A percentile compares a stretch with the other conserved stretches of the same genome.
phyloP scores from a whole-genome alignment of 2,113 vertebrate genomes.

The Cyphomyrus discorhynchus region DNA sequence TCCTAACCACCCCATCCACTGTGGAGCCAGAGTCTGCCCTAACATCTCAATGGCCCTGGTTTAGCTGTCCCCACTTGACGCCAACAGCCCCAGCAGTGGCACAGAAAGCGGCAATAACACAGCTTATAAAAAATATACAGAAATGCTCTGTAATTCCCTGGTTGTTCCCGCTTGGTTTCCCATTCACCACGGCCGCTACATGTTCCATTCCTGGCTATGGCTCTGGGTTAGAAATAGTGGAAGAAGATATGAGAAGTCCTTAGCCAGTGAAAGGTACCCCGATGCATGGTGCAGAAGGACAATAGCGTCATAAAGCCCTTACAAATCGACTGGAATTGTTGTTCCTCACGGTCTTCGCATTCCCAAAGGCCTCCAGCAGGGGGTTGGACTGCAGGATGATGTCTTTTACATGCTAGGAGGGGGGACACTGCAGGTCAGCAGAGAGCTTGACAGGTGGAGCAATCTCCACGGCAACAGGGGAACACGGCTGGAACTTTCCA shows the following conservation, averaged over 20 bases:
- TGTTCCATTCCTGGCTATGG: background rate
- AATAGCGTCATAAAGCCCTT: slow-evolving; percentile 47
- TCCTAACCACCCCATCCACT: slow-evolving; percentile 8
- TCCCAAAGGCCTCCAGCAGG: slow-evolving; percentile 90
- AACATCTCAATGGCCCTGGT: slow-evolving; percentile 28
- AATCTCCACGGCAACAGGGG: slow-evolving; percentile 28
- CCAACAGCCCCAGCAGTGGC: slow-evolving; percentile 25
- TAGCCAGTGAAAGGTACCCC: background rate
- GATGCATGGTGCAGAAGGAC: background rate
- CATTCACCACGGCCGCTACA: slow-evolving; percentile 10
- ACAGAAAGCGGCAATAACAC: slow-evolving; percentile 20
- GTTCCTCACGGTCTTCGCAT: slow-evolving; percentile 94
- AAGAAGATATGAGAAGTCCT: background rate
- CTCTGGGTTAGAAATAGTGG: background rate
- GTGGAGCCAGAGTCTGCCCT: background rate
- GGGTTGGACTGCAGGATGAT: slow-evolving; percentile 97
- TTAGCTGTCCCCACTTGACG: slow-evolving; percentile 37
- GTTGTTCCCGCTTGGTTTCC: background rate
- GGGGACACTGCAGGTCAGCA: slow-evolving; percentile 32
- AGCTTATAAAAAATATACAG: slow-evolving; percentile 16
- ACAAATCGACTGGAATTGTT: slow-evolving; percentile 99
- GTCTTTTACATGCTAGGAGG: slow-evolving; percentile 87
- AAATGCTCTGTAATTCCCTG: slow-evolving; percentile 28
- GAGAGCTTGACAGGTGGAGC: slow-evolving; percentile 22
- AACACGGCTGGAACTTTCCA: slow-evolving; percentile 46